These are phyloP conservation scores for Ivindomyrus marchei DNA, from an alignment of 2,113 vertebrate species.

Conservation along the genomic window DNA sequence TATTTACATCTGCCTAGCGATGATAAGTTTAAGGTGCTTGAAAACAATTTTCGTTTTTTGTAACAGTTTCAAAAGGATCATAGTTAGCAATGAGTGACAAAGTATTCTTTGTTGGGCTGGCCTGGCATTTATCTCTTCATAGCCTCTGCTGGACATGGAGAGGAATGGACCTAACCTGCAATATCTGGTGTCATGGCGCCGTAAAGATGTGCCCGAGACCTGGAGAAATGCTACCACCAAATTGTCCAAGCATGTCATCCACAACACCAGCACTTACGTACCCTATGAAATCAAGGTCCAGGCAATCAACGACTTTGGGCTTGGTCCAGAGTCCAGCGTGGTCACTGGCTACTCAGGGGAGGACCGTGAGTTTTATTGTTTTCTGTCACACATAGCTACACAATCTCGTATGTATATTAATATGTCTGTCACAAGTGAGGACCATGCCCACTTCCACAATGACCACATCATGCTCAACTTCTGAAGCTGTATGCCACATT, in stretches of 20 bases:
- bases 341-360: slow-evolving; percentile 85
- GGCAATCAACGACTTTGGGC: slow-evolving; percentile 81
- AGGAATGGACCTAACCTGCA: slow-evolving; percentile 79
- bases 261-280: slow-evolving; percentile 76
- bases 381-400: not conserved
- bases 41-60: not conserved
- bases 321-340: slow-evolving; percentile 72
- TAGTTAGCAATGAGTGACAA: not conserved
- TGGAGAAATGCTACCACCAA: slow-evolving; percentile 75
- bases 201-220: slow-evolving; percentile 63
- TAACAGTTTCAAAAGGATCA: not conserved
- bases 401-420: not conserved
- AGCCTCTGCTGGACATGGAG: slow-evolving; percentile 65
- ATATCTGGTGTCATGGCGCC: slow-evolving; percentile 80
- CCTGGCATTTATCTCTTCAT: not conserved
- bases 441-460: not conserved
- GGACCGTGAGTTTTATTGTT: slow-evolving; percentile 74
- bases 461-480: not conserved
- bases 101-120: not conserved
- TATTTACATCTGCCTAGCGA: not conserved
- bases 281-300: slow-evolving; percentile 91
- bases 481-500: not conserved
- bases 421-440: not conserved
- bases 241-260: slow-evolving; percentile 62
- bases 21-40: not conserved